Conservation (phyloP, 2,888 invertebrate genomes). For the Epinotia nisella region DNA sequence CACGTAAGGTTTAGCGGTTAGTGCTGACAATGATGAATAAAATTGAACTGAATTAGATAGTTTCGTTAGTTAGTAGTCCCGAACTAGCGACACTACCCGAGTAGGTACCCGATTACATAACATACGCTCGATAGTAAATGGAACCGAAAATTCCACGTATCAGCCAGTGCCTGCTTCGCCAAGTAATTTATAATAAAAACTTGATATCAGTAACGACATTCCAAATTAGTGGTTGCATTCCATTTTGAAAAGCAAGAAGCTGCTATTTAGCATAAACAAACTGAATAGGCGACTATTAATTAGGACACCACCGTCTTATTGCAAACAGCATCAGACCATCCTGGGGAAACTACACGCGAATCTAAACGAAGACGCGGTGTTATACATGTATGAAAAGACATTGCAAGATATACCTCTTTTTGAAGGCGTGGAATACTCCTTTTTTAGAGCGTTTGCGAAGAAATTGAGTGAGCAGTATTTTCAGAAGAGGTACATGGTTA, state of each 20-base stretch:
- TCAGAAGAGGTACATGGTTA: conserved; percentile 78
- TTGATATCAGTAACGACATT: conserved; percentile 15
- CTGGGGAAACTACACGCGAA: conserved; percentile 81
- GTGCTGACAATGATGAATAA: too few species aligned
- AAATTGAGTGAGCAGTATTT: conserved; percentile 75
- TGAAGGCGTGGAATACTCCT: conserved; percentile 80
- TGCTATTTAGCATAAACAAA: conserved; percentile 12
- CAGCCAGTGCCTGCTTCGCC: not conserved
- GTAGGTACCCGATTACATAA: too few species aligned
- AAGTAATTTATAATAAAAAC: conserved; percentile 17
- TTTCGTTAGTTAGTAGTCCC: too few species aligned
- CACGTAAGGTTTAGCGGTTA: too few species aligned
- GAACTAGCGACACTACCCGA: too few species aligned
- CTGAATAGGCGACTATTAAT: not conserved
- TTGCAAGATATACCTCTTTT: conserved; percentile 82
- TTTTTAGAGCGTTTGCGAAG: conserved; percentile 82
- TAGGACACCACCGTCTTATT: conserved; percentile 11
- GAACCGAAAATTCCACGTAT: not conserved
- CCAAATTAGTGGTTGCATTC: conserved; percentile 14
- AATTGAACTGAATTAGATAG: too few species aligned
- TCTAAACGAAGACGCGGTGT: conserved; percentile 82
- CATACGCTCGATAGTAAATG: not conserved
- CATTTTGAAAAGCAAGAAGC: conserved; percentile 13
- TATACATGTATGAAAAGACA: conserved; percentile 82
- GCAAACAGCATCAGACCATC: conserved; percentile 73